Evolutionary conservation across 2,113 vertebrate genomes (phyloP).

Genomic region (Nannospalax galili): DNA sequence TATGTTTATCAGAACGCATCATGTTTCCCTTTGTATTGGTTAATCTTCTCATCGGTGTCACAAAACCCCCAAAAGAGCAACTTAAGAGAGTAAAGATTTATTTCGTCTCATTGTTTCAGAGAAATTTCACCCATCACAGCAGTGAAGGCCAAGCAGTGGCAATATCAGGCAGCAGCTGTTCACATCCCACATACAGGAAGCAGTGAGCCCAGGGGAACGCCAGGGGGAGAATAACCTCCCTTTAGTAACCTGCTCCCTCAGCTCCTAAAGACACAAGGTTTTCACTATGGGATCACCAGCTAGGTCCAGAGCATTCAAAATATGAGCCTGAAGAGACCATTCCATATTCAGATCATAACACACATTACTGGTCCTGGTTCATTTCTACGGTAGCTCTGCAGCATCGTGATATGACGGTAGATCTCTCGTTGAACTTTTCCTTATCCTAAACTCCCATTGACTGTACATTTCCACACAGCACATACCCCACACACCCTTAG

Average conservation of each 20-base stretch:
- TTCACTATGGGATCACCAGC: not conserved
- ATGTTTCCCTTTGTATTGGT: not conserved
- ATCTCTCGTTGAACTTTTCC: not conserved
- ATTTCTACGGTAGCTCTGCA: not conserved
- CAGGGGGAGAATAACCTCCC: not conserved
- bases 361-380: not conserved
- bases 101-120: not conserved
- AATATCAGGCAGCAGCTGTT: not conserved
- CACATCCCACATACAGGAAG: not conserved
- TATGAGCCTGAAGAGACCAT: too few species aligned
- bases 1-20: not conserved
- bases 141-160: not conserved
- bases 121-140: not conserved
- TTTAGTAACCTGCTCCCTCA: not conserved
- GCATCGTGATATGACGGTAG: not conserved
- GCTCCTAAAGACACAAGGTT: not conserved
- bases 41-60: not conserved
- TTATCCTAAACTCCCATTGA: conserved; percentile 6
- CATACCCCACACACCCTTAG: not conserved
- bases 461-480: not conserved
- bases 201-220: too few species aligned
- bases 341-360: not conserved
- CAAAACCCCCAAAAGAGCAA: not conserved
- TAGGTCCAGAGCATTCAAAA: not conserved
- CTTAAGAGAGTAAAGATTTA: not conserved